These are phyloP conservation scores for Crocodylus rhombifer DNA, from an alignment of 2,797 vertebrate genomes.

Conservation along the genomic window DNA sequence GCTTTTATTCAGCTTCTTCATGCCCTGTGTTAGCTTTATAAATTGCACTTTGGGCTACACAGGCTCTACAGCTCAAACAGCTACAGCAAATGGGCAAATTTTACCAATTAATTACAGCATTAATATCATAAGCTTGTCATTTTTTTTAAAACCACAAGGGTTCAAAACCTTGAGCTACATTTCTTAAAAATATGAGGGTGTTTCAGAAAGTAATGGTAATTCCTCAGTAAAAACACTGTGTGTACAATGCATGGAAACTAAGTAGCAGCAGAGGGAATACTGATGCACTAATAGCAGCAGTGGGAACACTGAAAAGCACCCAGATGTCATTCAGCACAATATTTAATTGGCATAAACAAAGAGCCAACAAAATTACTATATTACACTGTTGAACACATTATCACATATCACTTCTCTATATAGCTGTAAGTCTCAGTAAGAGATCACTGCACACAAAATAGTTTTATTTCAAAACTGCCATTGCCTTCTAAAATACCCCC, in stretches of 20 bases:
- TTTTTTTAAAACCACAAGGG: background rate
- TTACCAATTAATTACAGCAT: background rate
- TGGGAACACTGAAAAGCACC: background rate
- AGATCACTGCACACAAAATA: no score
- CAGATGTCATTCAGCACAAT: background rate
- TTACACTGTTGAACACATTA: no score
- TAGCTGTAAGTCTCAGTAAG: no score
- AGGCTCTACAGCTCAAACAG: background rate
- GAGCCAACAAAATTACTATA: background rate
- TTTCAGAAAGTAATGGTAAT: no score
- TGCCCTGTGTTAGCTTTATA: background rate
- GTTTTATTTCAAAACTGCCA: no score
- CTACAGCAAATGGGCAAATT: background rate
- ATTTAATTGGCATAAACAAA: background rate
- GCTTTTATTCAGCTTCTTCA: background rate
- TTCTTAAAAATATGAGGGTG: background rate
- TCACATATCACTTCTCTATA: no score
- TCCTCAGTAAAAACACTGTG: no score
- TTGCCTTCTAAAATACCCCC: no score
- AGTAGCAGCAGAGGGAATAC: no score
- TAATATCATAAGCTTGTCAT: background rate
- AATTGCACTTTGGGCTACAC: background rate
- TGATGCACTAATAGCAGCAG: no score
- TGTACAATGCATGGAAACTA: no score
- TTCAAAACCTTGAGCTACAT: background rate